These are phyloP conservation scores for Danio choprae DNA, from an alignment of 2,797 vertebrate genomes.

Conservation along the genomic window DNA sequence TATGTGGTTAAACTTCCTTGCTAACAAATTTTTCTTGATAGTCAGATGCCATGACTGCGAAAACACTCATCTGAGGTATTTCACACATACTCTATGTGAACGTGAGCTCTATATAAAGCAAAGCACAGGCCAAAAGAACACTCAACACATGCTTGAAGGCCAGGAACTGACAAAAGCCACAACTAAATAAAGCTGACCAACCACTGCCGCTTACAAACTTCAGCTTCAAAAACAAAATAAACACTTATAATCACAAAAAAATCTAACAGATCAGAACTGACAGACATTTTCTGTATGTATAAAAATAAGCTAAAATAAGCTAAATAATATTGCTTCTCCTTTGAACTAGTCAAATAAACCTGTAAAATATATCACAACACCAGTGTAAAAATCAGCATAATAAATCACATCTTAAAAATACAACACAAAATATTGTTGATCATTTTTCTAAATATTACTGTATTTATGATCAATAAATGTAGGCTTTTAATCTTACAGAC, in stretches of 20 bases:
- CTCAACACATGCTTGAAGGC: neutral
- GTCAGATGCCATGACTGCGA: too few relatives aligned
- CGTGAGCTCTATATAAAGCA: constrained; percentile 25
- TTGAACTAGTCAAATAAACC: too few relatives aligned
- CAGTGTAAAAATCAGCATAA: neutral
- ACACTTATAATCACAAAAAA: too few relatives aligned
- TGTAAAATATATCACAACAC: too few relatives aligned
- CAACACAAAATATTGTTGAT: neutral
- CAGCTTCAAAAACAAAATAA: neutral
- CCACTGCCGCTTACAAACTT: neutral
- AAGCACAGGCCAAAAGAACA: neutral
- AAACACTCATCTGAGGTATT: constrained; percentile 18
- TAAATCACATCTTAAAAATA: neutral
- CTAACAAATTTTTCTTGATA: neutral
- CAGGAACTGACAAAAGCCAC: constrained; percentile 19
- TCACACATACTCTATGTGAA: constrained; percentile 13
- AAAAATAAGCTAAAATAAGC: too few relatives aligned
- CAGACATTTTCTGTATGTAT: too few relatives aligned
- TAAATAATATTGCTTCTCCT: too few relatives aligned
- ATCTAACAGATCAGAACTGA: too few relatives aligned
- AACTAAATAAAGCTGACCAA: constrained; percentile 21
- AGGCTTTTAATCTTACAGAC: neutral
- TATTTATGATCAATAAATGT: neutral
- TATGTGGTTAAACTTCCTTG: neutral
- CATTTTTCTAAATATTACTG: neutral